A percentile compares a stretch with the other conserved stretches of the same genome.
phyloP scores from a whole-genome alignment of 2,888 invertebrate species.

The Aphodius granarius region DNA sequence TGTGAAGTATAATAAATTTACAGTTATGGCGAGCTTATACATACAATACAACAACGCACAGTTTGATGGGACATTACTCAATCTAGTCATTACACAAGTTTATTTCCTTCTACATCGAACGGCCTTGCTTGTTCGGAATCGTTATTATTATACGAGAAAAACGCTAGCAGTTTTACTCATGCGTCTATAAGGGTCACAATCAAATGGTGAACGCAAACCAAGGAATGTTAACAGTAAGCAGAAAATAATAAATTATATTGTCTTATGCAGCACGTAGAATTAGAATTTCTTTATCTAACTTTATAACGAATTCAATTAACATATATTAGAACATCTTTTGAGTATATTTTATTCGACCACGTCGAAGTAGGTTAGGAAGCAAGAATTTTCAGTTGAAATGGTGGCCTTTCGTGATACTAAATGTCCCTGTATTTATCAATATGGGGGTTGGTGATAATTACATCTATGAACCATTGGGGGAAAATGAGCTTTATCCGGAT shows the following conservation, averaged over 20 bases:
- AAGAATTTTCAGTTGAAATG: neutral
- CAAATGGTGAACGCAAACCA: neutral
- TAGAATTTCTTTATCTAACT: no score
- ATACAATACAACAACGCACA: neutral
- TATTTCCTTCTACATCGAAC: neutral
- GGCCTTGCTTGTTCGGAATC: neutral
- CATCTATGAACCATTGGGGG: neutral
- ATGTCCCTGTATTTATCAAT: neutral
- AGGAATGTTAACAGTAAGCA: neutral
- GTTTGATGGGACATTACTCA: neutral
- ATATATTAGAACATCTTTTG: no score
- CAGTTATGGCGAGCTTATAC: neutral
- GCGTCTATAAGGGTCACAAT: neutral
- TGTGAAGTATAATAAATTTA: neutral
- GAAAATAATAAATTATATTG: no score
- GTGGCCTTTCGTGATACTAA: neutral
- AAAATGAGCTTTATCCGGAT: neutral
- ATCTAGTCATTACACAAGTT: neutral
- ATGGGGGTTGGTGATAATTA: neutral
- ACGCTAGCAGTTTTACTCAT: neutral
- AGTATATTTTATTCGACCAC: no score
- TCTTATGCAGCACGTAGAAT: no score
- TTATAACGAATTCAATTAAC: no score
- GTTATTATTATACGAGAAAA: neutral
- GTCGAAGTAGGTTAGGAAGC: no score